Base-by-base conservation (phyloP, 2,888 invertebrate genomes). In the Cephus nigrinus region DNA sequence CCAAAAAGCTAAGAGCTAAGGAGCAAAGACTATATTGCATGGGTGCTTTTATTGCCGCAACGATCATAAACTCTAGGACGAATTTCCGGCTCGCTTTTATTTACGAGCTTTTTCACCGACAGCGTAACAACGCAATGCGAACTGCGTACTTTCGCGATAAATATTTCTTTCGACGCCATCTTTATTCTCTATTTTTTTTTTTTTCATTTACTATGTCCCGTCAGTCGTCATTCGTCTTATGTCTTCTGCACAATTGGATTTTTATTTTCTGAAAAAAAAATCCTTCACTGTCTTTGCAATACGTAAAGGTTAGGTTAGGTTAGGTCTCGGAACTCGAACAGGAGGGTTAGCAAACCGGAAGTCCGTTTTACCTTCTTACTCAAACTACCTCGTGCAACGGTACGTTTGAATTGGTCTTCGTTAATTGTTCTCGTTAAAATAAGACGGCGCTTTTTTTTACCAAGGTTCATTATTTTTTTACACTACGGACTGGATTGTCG, bases 1-100 rank as follows among this genome's bases (percentile, higher is more conserved):
- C 55, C 23, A 55, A 55, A 55, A 23, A 9, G 55, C 55, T 55
- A 5, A 55, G 55, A 55, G 55, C 55, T 55, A 75, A 69, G 35
- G 30, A 31, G 32, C 69, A 69, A 69, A n/a, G 74, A 35, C 35
- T 34, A 73, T 73, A 73, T 33, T 34, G 34, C 4, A 34, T 11
- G 34, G 35, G 74, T 33, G 35, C 11, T 34, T 30, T 73, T 74
- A n/a, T 75, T 74, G n/a, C 55, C 55, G 55, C 55, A 55, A 55
- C 55, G 55, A 55, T 55, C 55, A 55, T 55, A 55, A 55, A 55
- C 55, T 55, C 23, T 23, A 23, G 55, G 23, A 55, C 23, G 55
- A 55, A 55, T 15, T 55, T 55, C 55, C 55, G 9, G 0, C 55
- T 23, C 9, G 23, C 55, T 55, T 23, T 55, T 55, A 23, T 55